Evolutionary conservation across 2,797 vertebrate species (phyloP), one percentile per base, ranked within the genome.

Genomic region (Pseudochaenichthys georgianus): DNA sequence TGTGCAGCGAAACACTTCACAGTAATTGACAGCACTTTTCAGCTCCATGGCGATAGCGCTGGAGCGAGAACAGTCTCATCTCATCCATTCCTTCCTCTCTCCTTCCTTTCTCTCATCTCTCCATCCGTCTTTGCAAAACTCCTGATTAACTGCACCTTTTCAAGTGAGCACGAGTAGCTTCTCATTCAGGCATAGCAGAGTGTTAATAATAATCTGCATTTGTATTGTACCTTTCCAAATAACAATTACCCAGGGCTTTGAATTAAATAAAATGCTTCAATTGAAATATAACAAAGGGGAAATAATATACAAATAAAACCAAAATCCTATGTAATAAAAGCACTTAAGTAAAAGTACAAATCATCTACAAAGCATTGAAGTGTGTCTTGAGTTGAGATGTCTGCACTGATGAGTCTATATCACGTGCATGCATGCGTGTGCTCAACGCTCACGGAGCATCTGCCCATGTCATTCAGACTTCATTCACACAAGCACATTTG

Each of bases 71-170:
- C 64, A 45, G 62, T 13, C 69, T 75, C 60, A 43, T 66, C 51
- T 60, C 23, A 23, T 23, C 23, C 23, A 23, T 66, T 19, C 61
- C n/a, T 7, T 68, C 65, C n/a, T 84, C 66, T 45, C 45, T 82
- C 53, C 16, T 59, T 67, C 38, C 58, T 19, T 54, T 41, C 72
- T 71, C 70, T 80, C 51, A 76, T 77, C 21, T 57, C 54, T 58
- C 19, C 43, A 7, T 77, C 54, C 64, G 61, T 84, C 75, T 65
- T 51, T 79, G 62, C 70, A 69, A 46, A 52, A 47, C 64, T 84
- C 70, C 73, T 77, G 79, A 90, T 88, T 90, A 91, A 82, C 78
- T 70, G 63, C 80, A 73, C 79, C 76, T 85, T 89, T 87, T 86
- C 75, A 73, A 79, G 64, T 70, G 59, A 77, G 75, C 58, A 43